Percentiles rank a stretch among this genome's conserved stretches.
Evolutionary conservation across 2,113 vertebrate species (phyloP).

Genomic region (Sciurus niger): DNA sequence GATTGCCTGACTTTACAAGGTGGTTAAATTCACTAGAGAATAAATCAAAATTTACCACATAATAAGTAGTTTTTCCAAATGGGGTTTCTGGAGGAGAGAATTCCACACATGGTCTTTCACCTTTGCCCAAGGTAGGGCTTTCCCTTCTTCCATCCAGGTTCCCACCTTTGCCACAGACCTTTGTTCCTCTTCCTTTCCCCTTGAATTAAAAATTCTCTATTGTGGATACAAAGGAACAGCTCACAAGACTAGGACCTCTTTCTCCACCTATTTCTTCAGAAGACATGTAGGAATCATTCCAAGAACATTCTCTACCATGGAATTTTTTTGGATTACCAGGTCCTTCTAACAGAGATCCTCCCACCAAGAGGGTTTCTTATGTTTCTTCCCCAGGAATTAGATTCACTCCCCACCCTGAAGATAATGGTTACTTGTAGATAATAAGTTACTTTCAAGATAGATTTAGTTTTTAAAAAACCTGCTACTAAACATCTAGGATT

Average conservation of each 20-base stretch:
- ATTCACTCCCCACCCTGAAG: neutral
- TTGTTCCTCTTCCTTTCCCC: neutral
- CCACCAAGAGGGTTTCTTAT: neutral
- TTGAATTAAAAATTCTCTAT: neutral
- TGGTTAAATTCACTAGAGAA: neutral
- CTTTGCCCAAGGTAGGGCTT: neutral
- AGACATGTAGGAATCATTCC: neutral
- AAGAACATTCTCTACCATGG: neutral
- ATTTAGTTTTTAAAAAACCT: conserved; percentile 2
- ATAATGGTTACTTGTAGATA: neutral
- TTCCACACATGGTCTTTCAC: neutral
- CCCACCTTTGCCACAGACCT: neutral
- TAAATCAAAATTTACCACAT: neutral
- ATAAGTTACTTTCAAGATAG: neutral
- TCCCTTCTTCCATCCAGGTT: neutral
- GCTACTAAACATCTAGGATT: neutral
- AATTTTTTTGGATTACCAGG: neutral
- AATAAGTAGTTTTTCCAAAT: conserved; percentile 12
- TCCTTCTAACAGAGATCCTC: neutral
- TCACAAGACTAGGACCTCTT: neutral
- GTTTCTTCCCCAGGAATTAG: neutral
- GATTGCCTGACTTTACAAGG: neutral
- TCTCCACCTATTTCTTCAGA: neutral
- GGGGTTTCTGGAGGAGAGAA: neutral
- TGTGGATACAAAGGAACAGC: neutral